Conservation (phyloP, 2,888 invertebrate genomes). For the Antheraea assamensis region DNA sequence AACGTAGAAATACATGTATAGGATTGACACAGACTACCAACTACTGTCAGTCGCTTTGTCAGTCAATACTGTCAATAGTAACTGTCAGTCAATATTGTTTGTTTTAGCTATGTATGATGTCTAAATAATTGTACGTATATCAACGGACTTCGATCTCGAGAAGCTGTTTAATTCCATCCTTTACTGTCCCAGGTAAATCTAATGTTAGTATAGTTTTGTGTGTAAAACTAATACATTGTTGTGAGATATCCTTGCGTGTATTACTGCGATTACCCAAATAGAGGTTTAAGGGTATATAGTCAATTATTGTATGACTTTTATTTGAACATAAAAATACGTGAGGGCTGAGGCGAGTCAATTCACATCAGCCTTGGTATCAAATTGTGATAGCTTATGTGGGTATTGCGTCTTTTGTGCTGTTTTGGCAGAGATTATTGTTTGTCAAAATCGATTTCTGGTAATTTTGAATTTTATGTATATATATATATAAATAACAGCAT, state of each 20-base stretch:
- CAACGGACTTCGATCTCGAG: too few species aligned
- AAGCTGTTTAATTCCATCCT: slow-evolving; percentile 1
- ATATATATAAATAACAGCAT: too few species aligned
- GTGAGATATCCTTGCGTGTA: slow-evolving; percentile 28
- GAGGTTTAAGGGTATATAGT: slow-evolving; percentile 80
- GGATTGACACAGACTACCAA: not conserved
- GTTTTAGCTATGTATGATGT: too few species aligned
- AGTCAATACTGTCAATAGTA: not conserved
- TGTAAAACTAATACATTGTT: slow-evolving; percentile 4
- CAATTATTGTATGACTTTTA: slow-evolving; percentile 79
- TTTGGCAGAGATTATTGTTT: not conserved
- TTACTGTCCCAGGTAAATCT: not conserved
- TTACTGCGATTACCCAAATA: slow-evolving; percentile 52
- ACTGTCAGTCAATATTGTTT: too few species aligned
- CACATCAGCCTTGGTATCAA: slow-evolving; percentile 48
- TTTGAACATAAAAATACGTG: slow-evolving; percentile 52
- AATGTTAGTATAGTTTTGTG: not conserved
- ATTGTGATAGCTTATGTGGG: slow-evolving; percentile 50
- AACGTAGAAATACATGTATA: slow-evolving; percentile 21
- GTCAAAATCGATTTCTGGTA: slow-evolving; percentile 9
- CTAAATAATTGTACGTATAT: too few species aligned
- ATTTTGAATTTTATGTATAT: not conserved
- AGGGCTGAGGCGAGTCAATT: slow-evolving; percentile 62
- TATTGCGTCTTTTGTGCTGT: not conserved
- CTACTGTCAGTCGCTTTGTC: not conserved